Conservation (phyloP, 1,140 invertebrate species). For the Drosophila pruinosa region DNA sequence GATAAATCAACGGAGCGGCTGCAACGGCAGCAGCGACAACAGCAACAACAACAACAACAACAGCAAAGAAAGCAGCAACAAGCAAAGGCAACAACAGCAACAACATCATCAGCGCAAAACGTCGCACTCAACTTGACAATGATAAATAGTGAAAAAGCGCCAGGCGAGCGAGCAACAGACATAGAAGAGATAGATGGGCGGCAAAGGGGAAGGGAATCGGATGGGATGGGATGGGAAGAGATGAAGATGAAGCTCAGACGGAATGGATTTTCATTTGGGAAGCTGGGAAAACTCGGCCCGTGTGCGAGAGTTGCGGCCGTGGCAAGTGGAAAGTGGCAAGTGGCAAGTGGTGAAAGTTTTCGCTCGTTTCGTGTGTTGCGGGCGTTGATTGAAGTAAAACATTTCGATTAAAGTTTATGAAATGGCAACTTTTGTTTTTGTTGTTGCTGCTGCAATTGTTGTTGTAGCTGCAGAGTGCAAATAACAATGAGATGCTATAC, state of each 20-base stretch:
- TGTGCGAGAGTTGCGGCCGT: constrained; percentile 10
- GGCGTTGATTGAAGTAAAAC: constrained; percentile 75
- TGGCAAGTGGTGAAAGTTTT: constrained; percentile 77
- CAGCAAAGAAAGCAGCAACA: constrained; percentile 35
- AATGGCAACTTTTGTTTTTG: constrained; percentile 55
- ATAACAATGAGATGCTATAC: constrained; percentile 46
- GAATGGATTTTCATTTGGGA: constrained; percentile 11
- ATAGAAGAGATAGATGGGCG: not conserved
- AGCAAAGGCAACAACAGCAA: constrained; percentile 9
- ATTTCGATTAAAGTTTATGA: constrained; percentile 82
- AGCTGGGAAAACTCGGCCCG: constrained; percentile 10
- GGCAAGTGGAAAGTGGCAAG: no score
- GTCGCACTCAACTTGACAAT: constrained; percentile 81
- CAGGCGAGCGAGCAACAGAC: constrained; percentile 53
- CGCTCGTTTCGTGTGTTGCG: constrained; percentile 39
- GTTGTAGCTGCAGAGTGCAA: constrained; percentile 29
- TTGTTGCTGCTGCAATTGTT: constrained; percentile 10
- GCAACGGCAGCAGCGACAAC: constrained; percentile 50
- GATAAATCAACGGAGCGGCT: constrained; percentile 74
- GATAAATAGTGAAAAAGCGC: constrained; percentile 81
- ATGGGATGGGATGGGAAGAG: not conserved
- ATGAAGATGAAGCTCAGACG: constrained; percentile 35
- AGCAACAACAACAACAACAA: constrained; percentile 30
- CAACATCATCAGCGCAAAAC: constrained; percentile 70
- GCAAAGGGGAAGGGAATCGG: not conserved